Conservation (phyloP, 2,888 invertebrate species). For the Odontothrips loti region DNA sequence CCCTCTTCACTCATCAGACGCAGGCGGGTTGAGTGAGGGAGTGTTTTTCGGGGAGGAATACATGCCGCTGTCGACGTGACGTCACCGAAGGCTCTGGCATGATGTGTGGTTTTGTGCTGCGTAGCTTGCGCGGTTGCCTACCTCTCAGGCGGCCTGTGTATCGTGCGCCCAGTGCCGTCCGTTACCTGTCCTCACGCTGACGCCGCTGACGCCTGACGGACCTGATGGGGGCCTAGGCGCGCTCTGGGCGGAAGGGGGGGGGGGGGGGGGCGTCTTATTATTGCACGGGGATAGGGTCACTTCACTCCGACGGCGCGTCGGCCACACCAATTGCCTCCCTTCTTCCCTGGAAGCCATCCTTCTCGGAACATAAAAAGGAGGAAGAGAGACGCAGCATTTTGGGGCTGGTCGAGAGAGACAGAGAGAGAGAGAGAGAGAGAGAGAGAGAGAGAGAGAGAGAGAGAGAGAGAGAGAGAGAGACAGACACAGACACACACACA, state of each 20-base stretch:
- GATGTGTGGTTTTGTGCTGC: too few relatives aligned
- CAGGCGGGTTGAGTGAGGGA: not conserved
- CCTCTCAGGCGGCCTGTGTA: too few relatives aligned
- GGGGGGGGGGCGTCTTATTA: not conserved
- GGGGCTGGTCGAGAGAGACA: not conserved
- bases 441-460: not conserved
- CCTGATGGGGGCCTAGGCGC: too few relatives aligned
- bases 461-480: not conserved
- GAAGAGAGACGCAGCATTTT: not conserved
- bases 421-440: not conserved
- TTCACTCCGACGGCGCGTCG: not conserved
- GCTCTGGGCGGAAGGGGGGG: not conserved
- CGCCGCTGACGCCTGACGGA: too few relatives aligned
- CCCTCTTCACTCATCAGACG: not conserved
- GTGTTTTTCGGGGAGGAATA: not conserved
- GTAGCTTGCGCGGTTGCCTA: too few relatives aligned
- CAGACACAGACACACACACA: too few relatives aligned
- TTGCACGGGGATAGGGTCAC: slow-evolving; percentile 25
- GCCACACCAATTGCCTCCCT: slow-evolving; percentile 13
- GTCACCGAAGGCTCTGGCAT: too few relatives aligned
- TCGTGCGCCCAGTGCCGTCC: too few relatives aligned
- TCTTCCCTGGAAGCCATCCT: slow-evolving; percentile 14
- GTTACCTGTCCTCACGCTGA: too few relatives aligned
- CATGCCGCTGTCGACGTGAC: too few relatives aligned
- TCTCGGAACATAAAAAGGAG: not conserved